Conservation (phyloP, 1,140 invertebrate species). For the Chrysoperla carnea region DNA sequence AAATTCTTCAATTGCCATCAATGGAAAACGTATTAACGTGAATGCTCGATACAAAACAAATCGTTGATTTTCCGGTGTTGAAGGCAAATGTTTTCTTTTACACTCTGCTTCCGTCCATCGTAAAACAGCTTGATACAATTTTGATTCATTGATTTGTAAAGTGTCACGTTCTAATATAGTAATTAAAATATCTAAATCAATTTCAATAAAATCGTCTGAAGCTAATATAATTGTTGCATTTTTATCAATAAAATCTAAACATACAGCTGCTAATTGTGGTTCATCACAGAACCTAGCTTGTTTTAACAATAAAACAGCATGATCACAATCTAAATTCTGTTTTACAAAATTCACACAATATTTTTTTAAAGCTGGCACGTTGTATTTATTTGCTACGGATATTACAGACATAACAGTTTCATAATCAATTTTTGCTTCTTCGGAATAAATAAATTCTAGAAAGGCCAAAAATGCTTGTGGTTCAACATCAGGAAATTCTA, state of each 20-base stretch:
- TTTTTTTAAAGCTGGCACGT: slow-evolving; percentile 62
- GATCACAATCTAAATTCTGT: slow-evolving; percentile 59
- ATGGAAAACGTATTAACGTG: slow-evolving; percentile 60
- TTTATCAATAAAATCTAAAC: slow-evolving; percentile 74
- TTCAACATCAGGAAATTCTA: slow-evolving; percentile 71
- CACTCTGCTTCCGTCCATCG: slow-evolving; percentile 73
- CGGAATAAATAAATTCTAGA: slow-evolving; percentile 61
- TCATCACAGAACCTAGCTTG: slow-evolving; percentile 70
- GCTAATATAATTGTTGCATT: slow-evolving; percentile 63
- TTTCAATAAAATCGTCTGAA: slow-evolving; percentile 76
- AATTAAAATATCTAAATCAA: slow-evolving; percentile 68
- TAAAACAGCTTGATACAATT: slow-evolving; percentile 55
- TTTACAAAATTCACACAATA: slow-evolving; percentile 76
- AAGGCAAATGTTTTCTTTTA: slow-evolving; percentile 37
- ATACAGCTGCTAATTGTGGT: slow-evolving; percentile 55
- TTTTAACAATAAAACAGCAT: slow-evolving; percentile 68
- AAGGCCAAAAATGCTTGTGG: slow-evolving; percentile 56
- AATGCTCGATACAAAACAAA: slow-evolving; percentile 48
- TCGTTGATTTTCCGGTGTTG: slow-evolving; percentile 53
- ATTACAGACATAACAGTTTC: slow-evolving; percentile 77
- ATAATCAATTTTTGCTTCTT: slow-evolving; percentile 67
- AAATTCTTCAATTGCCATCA: slow-evolving; percentile 81
- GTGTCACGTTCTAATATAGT: slow-evolving; percentile 69
- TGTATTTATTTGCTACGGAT: slow-evolving; percentile 79
- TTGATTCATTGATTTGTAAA: slow-evolving; percentile 60